Conservation (phyloP, 2,797 vertebrate species). For the Microctenopoma steveboyesi region DNA sequence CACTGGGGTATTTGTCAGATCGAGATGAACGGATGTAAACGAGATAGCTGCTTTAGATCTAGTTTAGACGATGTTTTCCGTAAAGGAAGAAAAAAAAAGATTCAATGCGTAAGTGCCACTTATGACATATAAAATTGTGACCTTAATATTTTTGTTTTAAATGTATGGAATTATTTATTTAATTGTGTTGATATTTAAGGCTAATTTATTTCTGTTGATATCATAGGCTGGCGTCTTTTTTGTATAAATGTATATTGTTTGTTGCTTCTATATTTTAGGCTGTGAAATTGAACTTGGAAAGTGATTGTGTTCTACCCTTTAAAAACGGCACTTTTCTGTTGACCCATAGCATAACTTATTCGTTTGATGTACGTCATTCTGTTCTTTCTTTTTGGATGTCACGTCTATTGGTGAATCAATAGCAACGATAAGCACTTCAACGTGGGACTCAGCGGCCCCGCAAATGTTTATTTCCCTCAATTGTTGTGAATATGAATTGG, state of each 20-base stretch:
- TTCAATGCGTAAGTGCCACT: slow-evolving; percentile 83
- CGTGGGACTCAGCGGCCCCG: slow-evolving; percentile 64
- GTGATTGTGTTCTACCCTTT: slow-evolving; percentile 81
- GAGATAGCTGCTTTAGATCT: slow-evolving; percentile 78
- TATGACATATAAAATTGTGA: slow-evolving; percentile 90
- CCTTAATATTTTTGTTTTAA: slow-evolving; percentile 90
- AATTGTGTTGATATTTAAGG: slow-evolving; percentile 76
- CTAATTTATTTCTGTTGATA: slow-evolving; percentile 85
- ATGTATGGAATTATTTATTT: slow-evolving; percentile 78
- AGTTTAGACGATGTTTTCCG: slow-evolving; percentile 73
- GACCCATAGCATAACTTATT: slow-evolving; percentile 63
- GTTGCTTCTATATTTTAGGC: slow-evolving; percentile 86
- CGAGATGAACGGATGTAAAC: slow-evolving; percentile 59
- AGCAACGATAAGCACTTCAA: slow-evolving; percentile 88
- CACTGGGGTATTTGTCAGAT: slow-evolving; percentile 24
- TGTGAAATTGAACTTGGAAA: slow-evolving; percentile 87
- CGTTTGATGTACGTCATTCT: slow-evolving; percentile 75
- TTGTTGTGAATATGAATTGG: slow-evolving; percentile 31
- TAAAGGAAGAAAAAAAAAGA: slow-evolving; percentile 59
- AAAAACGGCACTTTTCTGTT: slow-evolving; percentile 89
- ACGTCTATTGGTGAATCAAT: slow-evolving; percentile 72
- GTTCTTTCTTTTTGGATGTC: slow-evolving; percentile 75
- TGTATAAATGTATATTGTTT: slow-evolving; percentile 89
- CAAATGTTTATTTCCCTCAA: slow-evolving; percentile 66
- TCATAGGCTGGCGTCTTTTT: slow-evolving; percentile 86